A percentile compares a stretch with the other conserved stretches of the same genome.
Evolutionary conservation across 1,140 invertebrate genomes (phyloP).

Genomic region (Metopolophium dirhodum): DNA sequence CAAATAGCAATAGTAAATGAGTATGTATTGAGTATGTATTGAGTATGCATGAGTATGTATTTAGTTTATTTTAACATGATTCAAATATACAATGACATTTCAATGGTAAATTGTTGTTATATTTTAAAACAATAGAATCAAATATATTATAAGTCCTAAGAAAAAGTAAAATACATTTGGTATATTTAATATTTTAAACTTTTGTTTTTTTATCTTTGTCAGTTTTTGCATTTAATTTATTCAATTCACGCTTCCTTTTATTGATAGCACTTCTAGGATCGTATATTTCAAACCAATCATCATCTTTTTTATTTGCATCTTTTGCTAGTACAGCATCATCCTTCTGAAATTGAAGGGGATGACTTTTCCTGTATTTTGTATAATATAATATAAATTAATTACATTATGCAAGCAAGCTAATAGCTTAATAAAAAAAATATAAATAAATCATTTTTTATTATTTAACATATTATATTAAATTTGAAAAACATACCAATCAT

Average conservation of each 20-base stretch:
- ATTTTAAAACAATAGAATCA: too few species aligned
- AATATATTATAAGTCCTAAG: neutral
- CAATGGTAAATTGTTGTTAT: neutral
- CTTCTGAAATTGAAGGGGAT: conserved; percentile 81
- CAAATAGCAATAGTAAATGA: too few species aligned
- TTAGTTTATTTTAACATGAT: neutral
- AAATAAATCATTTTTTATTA: neutral
- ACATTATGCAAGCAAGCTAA: neutral
- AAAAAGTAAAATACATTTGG: neutral
- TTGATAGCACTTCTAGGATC: conserved; percentile 95
- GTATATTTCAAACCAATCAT: conserved; percentile 96
- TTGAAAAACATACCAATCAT: conserved; percentile 38
- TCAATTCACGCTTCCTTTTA: conserved; percentile 79
- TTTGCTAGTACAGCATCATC: conserved; percentile 82
- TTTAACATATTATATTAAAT: neutral
- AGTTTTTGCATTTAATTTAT: conserved; percentile 62
- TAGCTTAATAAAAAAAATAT: neutral
- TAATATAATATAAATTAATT: neutral
- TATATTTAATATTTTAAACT: neutral
- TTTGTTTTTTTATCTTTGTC: conserved; percentile 42
- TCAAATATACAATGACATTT: neutral
- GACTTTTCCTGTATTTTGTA: conserved; percentile 72
- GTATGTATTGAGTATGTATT: too few species aligned
- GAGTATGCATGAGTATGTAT: too few species aligned
- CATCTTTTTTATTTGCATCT: conserved; percentile 91